Conservation (phyloP, 2,888 invertebrate species). For the Bugulina stolonifera region DNA sequence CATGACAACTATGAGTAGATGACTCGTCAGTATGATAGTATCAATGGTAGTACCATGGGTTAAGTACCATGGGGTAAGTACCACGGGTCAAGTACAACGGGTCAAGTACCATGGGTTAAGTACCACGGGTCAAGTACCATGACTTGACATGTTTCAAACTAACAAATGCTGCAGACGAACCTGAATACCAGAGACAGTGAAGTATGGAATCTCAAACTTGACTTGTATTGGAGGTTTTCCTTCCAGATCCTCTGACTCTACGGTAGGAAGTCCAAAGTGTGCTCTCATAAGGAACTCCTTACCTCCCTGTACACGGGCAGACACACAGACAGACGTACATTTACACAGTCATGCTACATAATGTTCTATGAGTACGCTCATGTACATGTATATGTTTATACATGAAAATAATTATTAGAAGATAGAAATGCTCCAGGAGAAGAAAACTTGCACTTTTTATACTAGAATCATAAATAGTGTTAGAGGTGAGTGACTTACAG, state of each 20-base stretch:
- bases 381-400: no score
- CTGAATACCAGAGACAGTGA: slow-evolving; percentile 97
- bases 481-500: slow-evolving; percentile 55
- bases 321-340: no score
- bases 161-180: slow-evolving; percentile 54
- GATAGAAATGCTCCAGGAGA: no score
- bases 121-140: neutral
- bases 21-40: no score
- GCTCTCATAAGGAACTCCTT: slow-evolving; percentile 97
- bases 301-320: slow-evolving; percentile 63
- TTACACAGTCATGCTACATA: no score
- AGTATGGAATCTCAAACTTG: slow-evolving; percentile 98
- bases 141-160: neutral
- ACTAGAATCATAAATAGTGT: no score
- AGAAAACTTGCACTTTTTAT: no score
- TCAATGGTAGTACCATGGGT: no score
- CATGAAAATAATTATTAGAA: no score
- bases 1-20: no score
- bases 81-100: neutral
- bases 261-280: slow-evolving; percentile 93
- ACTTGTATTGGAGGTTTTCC: slow-evolving; percentile 97
- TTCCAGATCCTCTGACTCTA: slow-evolving; percentile 86
- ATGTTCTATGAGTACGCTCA: no score
- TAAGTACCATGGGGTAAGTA: neutral
- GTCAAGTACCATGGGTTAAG: neutral